Conservation (phyloP, 2,888 invertebrate genomes). For the Lithophane ornitopus region DNA sequence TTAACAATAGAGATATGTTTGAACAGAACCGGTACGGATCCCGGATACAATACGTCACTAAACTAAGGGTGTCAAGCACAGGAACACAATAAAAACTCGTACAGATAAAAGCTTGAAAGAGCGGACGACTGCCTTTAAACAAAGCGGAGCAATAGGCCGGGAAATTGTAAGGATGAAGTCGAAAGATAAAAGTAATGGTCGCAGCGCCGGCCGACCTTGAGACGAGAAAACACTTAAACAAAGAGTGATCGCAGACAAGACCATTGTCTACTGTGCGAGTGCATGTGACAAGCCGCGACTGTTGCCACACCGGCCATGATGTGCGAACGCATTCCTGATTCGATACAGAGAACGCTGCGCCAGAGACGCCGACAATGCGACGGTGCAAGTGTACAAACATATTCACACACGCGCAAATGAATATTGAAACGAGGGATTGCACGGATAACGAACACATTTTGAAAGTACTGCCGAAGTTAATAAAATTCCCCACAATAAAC, state of each 20-base stretch:
- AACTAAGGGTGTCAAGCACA: constrained; percentile 49
- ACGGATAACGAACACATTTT: constrained; percentile 64
- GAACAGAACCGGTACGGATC: constrained; percentile 35
- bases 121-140: constrained; percentile 25
- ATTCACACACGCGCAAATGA: constrained; percentile 63
- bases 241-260: constrained; percentile 75
- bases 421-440: constrained; percentile 62
- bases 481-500: constrained; percentile 72
- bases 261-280: constrained; percentile 71
- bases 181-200: constrained; percentile 67
- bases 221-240: constrained; percentile 80
- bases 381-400: constrained; percentile 62
- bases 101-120: constrained; percentile 35
- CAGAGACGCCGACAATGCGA: constrained; percentile 48
- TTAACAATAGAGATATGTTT: constrained; percentile 53
- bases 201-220: constrained; percentile 78
- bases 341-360: constrained; percentile 75
- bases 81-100: constrained; percentile 57
- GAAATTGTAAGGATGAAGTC: constrained; percentile 57
- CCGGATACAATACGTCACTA: constrained; percentile 51
- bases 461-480: constrained; percentile 68
- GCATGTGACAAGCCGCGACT: constrained; percentile 74
- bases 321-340: constrained; percentile 86
- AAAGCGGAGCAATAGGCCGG: constrained; percentile 64
- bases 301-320: constrained; percentile 74